Conservation (phyloP, 2,113 vertebrate genomes). For the Pedionomus torquatus region DNA sequence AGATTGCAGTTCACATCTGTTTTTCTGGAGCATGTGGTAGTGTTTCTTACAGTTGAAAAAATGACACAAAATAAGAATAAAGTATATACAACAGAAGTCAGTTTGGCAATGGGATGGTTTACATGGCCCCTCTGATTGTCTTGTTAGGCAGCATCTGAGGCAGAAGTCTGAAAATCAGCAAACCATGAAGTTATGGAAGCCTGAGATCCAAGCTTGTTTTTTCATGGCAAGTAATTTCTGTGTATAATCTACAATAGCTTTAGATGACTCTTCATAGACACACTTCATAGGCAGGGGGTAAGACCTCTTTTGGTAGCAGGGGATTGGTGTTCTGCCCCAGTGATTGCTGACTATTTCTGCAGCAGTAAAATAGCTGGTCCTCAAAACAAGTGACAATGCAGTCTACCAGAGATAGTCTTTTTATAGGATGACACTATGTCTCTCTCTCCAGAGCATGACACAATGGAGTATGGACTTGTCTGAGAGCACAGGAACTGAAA, state of each 20-base stretch:
- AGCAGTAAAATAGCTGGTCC: not conserved
- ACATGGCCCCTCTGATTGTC: not conserved
- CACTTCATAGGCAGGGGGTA: not conserved
- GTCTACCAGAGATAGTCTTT: not conserved
- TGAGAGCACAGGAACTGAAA: not conserved
- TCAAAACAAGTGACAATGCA: not conserved
- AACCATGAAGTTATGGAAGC: not conserved
- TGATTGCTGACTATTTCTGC: not conserved
- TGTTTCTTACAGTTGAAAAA: not conserved
- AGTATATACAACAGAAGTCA: not conserved
- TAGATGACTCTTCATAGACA: not conserved
- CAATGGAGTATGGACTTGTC: not conserved
- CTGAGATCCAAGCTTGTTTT: not conserved
- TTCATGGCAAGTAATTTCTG: not conserved
- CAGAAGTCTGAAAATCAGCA: not conserved
- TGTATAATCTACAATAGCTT: not conserved
- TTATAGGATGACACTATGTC: not conserved
- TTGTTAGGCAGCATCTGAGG: not conserved
- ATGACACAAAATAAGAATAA: not conserved
- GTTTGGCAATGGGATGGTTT: not conserved
- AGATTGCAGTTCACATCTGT: not conserved
- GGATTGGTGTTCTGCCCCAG: not conserved
- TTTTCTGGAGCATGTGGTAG: not conserved
- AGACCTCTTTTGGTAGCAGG: not conserved
- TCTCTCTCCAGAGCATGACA: not conserved